Conservation (phyloP, 2,797 vertebrate species). For the Anniella stebbinsi region DNA sequence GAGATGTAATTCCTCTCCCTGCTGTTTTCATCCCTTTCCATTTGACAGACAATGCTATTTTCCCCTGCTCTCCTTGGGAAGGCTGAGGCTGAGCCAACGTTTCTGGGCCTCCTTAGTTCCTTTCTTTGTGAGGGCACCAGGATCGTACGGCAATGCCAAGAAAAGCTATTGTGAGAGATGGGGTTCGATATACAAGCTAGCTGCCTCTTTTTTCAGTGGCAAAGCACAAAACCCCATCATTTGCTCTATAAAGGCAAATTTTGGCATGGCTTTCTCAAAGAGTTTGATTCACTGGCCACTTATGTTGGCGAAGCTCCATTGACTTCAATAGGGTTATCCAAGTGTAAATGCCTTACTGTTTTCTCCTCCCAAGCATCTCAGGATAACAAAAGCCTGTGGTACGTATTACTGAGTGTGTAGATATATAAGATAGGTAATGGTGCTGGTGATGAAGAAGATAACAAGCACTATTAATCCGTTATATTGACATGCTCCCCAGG, state of each 20-base stretch:
- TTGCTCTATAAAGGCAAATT: neutral
- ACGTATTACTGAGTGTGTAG: too few species aligned
- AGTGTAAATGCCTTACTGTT: neutral
- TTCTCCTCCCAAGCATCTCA: neutral
- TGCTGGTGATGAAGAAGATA: neutral
- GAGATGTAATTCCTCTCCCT: slow-evolving; percentile 17
- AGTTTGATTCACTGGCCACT: neutral
- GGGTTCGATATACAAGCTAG: neutral
- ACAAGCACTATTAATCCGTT: neutral
- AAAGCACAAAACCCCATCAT: neutral
- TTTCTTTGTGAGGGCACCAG: neutral
- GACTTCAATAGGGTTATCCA: neutral
- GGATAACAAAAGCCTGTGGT: neutral
- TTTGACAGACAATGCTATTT: slow-evolving; percentile 13
- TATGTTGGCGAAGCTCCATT: neutral
- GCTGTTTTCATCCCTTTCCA: slow-evolving; percentile 14
- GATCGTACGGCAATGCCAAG: neutral
- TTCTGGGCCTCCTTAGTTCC: neutral
- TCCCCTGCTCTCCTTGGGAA: neutral
- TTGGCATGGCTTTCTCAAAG: neutral
- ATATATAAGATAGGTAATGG: neutral
- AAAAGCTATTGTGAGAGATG: neutral
- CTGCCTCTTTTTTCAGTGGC: neutral
- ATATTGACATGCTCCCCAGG: neutral
- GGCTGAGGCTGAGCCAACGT: neutral